A percentile compares a stretch with the other conserved stretches of the same genome.
Conservation (phyloP, 2,113 vertebrate species). For the Mobula birostris region DNA sequence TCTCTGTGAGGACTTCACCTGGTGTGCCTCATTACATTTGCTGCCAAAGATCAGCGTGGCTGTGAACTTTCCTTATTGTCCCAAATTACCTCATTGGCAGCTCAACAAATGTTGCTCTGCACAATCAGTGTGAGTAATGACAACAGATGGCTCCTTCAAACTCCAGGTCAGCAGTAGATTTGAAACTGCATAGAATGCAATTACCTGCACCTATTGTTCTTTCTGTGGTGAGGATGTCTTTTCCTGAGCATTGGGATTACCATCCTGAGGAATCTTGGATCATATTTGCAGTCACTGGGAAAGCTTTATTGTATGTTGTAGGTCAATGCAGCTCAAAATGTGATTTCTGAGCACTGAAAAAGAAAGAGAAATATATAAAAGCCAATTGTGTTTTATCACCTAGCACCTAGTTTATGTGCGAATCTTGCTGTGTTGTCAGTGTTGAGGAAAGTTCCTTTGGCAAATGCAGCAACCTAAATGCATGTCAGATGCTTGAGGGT, state of each 20-base stretch:
- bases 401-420: background rate
- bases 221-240: background rate
- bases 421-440: background rate
- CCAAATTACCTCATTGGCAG: conserved; percentile 14
- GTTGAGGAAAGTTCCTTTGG: background rate
- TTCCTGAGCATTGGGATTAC: background rate
- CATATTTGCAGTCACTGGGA: background rate
- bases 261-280: background rate
- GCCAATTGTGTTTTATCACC: background rate
- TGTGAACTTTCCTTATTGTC: background rate
- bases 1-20: background rate
- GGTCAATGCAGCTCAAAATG: background rate
- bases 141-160: conserved; percentile 10
- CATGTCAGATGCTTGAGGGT: background rate
- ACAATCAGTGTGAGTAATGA: background rate
- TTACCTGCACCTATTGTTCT: background rate
- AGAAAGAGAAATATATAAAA: background rate
- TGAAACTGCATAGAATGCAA: background rate
- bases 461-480: background rate
- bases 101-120: background rate
- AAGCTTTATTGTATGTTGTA: background rate
- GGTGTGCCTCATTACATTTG: background rate
- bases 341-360: background rate
- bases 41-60: background rate
- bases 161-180: background rate